Evolutionary conservation across 2,113 vertebrate genomes (phyloP).

Genomic region (Channa argus): DNA sequence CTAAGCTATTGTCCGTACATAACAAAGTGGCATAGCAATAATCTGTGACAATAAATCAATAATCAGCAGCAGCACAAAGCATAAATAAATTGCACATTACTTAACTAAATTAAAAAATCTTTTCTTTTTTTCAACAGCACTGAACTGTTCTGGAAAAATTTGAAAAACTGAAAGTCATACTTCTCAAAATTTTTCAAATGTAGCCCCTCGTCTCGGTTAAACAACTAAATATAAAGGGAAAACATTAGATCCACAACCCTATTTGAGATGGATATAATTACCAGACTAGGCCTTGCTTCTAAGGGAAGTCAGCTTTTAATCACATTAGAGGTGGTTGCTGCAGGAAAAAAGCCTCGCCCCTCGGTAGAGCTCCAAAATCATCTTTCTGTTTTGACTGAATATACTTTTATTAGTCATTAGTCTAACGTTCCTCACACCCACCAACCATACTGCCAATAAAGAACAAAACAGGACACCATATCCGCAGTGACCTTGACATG

Average conservation of each 20-base stretch:
- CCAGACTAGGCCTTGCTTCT: slow-evolving; percentile 8
- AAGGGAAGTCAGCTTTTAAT: slow-evolving; percentile 41
- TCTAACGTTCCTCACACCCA: not conserved
- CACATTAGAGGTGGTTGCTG: slow-evolving; percentile 26
- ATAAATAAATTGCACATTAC: no score
- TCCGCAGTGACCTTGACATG: slow-evolving; percentile 24
- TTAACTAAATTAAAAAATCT: no score
- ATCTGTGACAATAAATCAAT: no score
- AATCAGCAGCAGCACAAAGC: no score
- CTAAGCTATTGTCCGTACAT: no score
- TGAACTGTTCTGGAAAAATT: no score
- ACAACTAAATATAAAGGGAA: not conserved
- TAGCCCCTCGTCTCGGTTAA: not conserved
- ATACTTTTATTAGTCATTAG: slow-evolving; percentile 12
- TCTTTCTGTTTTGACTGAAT: slow-evolving; percentile 17
- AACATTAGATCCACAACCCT: not conserved
- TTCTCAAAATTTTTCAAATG: no score
- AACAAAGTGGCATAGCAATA: no score
- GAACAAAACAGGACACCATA: slow-evolving; percentile 35
- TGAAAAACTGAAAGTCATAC: no score
- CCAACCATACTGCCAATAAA: slow-evolving; percentile 33
- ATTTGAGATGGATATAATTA: slow-evolving; percentile 29
- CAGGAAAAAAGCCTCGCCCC: slow-evolving; percentile 29
- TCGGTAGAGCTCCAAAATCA: slow-evolving; percentile 3
- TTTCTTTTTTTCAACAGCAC: no score